Evolutionary conservation across 2,797 vertebrate species (phyloP), one percentile per base, ranked within the genome.

Genomic region (Echiichthys vipera): DNA sequence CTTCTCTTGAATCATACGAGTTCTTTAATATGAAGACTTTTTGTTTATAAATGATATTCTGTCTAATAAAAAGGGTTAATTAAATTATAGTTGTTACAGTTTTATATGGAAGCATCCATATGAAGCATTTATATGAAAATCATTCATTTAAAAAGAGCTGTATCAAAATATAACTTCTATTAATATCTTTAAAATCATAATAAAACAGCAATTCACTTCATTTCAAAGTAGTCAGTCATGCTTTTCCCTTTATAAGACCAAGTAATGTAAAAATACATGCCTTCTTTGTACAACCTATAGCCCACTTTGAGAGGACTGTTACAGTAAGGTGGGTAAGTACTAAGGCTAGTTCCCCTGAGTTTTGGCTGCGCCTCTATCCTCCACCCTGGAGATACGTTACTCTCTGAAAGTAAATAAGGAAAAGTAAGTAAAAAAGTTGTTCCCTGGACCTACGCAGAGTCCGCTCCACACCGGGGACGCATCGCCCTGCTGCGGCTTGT

Each of bases 401-500:
- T 56, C 6, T 50, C 25, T 27, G 54, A 25, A 45, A 29, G 34
- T 57, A 45, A 76, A 65, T 17, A 74, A 53, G 4, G 43, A 24
- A 68, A 67, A 80, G 39, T 39, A 40, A 37, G 24, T 37, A 22
- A 3, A 34, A 13, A 32, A 78, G 62, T 65, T 68, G 43, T 45
- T 51, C 18, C 30, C 54, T 51, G 63, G 61, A 98, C 98, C 91
- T 97, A 99, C 98, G 95, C 97, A 99, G 94, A 97, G 96, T 94
- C 98, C 98, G 95, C 98, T 98, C 98, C 98, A 99, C 91, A 99
- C 96, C 94, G 98, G 97, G 90, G 98, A 99, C 88, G 97, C 97
- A 93, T 99, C 97, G 90, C 98, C 97, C 90, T 98, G 97, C 91
- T 97, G 97, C 83, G 95, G 95, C 84, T 95, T 95, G 89, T 95